Base-by-base conservation (phyloP, 2,888 invertebrate species). In the Orchesellides sinensis region DNA sequence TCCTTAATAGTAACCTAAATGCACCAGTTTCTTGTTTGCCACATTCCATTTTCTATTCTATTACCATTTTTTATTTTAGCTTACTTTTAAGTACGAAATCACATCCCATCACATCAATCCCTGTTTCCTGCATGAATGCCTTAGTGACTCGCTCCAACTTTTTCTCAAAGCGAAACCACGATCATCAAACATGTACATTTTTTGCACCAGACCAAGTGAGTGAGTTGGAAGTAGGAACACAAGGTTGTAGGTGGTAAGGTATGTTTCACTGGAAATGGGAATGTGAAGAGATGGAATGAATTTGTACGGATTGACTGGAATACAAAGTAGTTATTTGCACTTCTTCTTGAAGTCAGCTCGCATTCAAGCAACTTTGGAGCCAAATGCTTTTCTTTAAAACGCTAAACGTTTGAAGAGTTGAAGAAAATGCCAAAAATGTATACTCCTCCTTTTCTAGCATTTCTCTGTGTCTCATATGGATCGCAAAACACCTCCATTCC, bases 311-410 rank as follows among this genome's bases (percentile, higher is more conserved):
- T 54, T 29, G 70, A 40, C 56, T 56, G 45, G 70, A 70, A 70
- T 70, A 70, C 59, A 70, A 56, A 70, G 45, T 56, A 70, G 70
- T 45, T 70, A 70, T 70, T 70, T 70, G 70, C 59, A 70, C 40
- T 56, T 45, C 59, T 70, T n/a, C 32, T 1, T 10, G 12, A 27
- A 27, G 66, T 25, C 27, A 47, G 27, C 66, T 66, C 47, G n/a
- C 40, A 35, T 35, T 35, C 40, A 35, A 6, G 12, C 6, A 23
- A 49, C 23, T 25, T n/a, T n/a, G n/a, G n/a, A n/a, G n/a, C 17
- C 5, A 52, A 17, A 52, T 52, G n/a, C 63, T 35, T 65, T 40
- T 27, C 25, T 35, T 17, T 23, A 65, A 40, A n/a, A 14, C n/a
- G n/a, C 40, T 40, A n/a, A 40, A 40, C n/a, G 40, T 40, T 40